Percentiles rank a stretch among this genome's conserved stretches.
phyloP scores from a whole-genome alignment of 2,113 vertebrate genomes.

The Aspidoscelis tigris region DNA sequence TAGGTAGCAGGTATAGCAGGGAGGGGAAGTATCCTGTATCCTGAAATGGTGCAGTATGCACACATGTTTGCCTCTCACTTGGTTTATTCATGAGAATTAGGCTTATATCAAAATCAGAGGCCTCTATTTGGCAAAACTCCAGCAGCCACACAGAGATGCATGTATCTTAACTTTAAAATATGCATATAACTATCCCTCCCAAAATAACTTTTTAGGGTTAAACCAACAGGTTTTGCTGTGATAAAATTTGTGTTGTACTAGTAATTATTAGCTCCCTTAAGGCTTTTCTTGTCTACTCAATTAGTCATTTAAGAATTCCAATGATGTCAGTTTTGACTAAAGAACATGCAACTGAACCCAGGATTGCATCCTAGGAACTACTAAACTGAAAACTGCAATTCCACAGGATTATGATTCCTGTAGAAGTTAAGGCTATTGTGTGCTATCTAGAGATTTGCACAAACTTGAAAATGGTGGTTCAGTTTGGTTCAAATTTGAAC shows the following conservation, averaged over 20 bases:
- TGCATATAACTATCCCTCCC: not conserved
- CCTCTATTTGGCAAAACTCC: not conserved
- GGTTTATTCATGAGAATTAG: not conserved
- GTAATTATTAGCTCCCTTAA: constrained; percentile 11
- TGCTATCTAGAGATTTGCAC: constrained; percentile 16
- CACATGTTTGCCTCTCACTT: not conserved
- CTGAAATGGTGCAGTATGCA: not conserved
- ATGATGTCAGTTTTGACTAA: constrained; percentile 30
- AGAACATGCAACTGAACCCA: constrained; percentile 34
- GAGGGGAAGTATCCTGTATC: not conserved
- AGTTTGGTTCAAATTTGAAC: too few species aligned
- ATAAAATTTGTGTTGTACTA: not conserved
- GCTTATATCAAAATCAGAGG: not conserved
- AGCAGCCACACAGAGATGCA: not conserved
- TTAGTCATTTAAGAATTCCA: not conserved
- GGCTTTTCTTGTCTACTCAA: constrained; percentile 17
- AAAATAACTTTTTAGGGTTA: constrained; percentile 5
- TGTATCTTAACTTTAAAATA: not conserved
- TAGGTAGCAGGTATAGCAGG: too few species aligned
- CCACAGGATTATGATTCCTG: constrained; percentile 14
- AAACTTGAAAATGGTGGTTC: too few species aligned
- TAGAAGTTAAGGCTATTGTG: constrained; percentile 33
- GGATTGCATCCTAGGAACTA: not conserved
- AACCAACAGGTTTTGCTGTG: not conserved
- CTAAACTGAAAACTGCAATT: constrained; percentile 17